Evolutionary conservation across 2,113 vertebrate species (phyloP).

Genomic region (Cinclus mexicanus): DNA sequence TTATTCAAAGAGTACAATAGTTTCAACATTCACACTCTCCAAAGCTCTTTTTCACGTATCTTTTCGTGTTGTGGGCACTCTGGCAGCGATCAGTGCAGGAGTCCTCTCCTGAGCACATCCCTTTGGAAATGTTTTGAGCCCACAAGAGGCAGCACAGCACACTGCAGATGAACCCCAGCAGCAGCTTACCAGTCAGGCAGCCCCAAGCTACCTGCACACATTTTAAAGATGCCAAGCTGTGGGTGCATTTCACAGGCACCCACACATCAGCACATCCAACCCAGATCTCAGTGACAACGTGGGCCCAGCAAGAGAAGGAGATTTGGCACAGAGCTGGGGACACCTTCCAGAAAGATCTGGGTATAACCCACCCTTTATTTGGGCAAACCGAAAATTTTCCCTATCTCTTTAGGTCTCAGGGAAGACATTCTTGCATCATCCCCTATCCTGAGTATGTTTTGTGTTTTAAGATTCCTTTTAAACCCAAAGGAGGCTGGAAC

Average conservation of each 20-base stretch:
- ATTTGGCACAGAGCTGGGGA: neutral
- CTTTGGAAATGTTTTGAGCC: neutral
- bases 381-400: neutral
- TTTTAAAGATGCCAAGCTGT: neutral
- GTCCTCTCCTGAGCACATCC: neutral
- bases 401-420: neutral
- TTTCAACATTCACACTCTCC: neutral
- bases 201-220: neutral
- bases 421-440: rapidly evolving
- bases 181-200: neutral
- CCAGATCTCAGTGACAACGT: neutral
- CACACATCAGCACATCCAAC: neutral
- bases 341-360: neutral
- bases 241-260: neutral
- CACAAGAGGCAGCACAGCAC: neutral
- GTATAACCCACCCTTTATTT: neutral
- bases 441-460: neutral
- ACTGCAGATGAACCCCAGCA: rapidly evolving
- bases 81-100: neutral
- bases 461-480: neutral
- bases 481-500: neutral
- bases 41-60: neutral
- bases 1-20: neutral
- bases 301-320: neutral
- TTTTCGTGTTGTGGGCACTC: neutral